Evolutionary conservation across 1,140 invertebrate species (phyloP), one percentile per base, ranked within the genome.

Genomic region (Musca domestica): DNA sequence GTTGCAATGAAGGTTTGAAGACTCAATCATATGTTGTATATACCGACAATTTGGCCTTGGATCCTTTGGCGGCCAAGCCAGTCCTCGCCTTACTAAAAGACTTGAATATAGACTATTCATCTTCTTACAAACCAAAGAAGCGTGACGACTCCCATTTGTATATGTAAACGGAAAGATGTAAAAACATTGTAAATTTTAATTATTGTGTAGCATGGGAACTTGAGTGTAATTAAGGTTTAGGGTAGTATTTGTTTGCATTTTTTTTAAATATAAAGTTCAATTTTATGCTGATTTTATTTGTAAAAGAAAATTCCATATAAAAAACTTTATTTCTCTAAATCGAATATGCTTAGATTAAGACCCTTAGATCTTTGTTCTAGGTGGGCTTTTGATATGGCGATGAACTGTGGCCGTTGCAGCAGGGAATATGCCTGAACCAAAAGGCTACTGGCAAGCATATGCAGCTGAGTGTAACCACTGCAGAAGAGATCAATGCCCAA

Each of bases 401-500:
- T 85, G 84, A 93, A 95, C 67, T 87, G 84, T 54, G 87, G 83
- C 69, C 93, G 86, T 17, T 89, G 83, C 1, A 98, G 82, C 68
- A 96, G 83, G 25, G 87, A 86, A 81, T 97, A 97, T 1, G 90
- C 90, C n/a, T 91, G 86, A 20, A 86, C 84, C 9, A 98, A 82
- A 70, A 93, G 83, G 69, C 85, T 85, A 27, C 87, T 75, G 2
- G 89, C 85, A 61, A 85, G 87, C 23, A 84, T 81, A 82, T 96
- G 88, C 49, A 96, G 84, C 66, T 86, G 82, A 63, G 86, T 78
- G 66, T 88, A 80, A 0, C 93, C 94, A 74, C 87, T 92, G 68
- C 86, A 88, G 76, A 98, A 94, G 17, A 97, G 79, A 82, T 95
- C 89, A 41, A 95, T 87, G 0, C 93, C 95, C 25, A 95, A 83